These are phyloP conservation scores for Coleophora flavipennella DNA, from an alignment of 2,888 invertebrate species.

Conservation along the genomic window DNA sequence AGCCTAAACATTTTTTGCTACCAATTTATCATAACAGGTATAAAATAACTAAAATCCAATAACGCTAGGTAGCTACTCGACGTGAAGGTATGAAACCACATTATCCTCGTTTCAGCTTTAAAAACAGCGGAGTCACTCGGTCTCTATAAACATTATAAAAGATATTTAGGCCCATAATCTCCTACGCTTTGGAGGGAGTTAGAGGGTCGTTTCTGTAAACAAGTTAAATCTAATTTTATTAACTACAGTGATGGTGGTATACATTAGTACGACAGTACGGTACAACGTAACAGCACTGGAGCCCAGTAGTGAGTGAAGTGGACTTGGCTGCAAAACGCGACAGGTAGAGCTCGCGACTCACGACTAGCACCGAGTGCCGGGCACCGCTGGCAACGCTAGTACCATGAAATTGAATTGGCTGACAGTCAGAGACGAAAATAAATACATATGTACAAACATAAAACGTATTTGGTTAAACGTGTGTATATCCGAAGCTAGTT, in stretches of 20 bases:
- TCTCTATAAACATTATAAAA: slow-evolving; percentile 1
- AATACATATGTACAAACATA: slow-evolving; percentile 37
- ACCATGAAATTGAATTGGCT: slow-evolving; percentile 67
- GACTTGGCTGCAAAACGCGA: slow-evolving; percentile 6
- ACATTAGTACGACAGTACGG: no score
- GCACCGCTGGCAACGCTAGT: slow-evolving; percentile 49
- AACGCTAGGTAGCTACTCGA: no score
- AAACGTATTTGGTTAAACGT: slow-evolving; percentile 37
- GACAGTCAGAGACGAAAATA: slow-evolving; percentile 64
- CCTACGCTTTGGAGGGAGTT: slow-evolving; percentile 10
- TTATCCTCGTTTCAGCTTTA: not conserved
- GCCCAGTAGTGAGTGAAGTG: no score
- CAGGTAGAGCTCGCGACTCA: slow-evolving; percentile 20
- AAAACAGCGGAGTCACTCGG: slow-evolving; percentile 3
- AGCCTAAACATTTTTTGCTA: no score
- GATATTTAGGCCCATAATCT: slow-evolving; percentile 14
- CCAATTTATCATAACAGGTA: no score
- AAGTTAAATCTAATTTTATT: slow-evolving; percentile 13
- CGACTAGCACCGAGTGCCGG: slow-evolving; percentile 39
- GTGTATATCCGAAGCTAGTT: slow-evolving; percentile 7
- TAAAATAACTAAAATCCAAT: no score
- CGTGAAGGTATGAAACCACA: no score
- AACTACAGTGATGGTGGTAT: slow-evolving; percentile 1
- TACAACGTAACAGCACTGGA: no score
- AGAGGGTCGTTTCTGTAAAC: slow-evolving; percentile 9